Base-by-base conservation (phyloP, 2,113 vertebrate genomes). In the Leucoraja erinaceus region DNA sequence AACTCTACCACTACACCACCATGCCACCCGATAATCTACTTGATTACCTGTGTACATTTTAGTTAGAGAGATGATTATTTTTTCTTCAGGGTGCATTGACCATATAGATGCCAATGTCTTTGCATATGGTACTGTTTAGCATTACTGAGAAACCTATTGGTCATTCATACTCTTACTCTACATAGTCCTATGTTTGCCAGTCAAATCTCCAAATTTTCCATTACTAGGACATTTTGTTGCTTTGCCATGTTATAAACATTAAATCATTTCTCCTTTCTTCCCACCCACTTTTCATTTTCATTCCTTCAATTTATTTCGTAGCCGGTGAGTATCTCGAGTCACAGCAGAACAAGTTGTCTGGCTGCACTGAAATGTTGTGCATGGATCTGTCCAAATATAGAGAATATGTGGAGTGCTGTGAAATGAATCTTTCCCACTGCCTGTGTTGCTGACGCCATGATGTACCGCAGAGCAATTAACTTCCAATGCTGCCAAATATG, bases 301-400 rank as follows among this genome's bases (percentile, higher is more conserved):
- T 91, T 72, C 68, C 38, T 91, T 72, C 90, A 25, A 33, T 91
- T 72, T 91, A 91, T 91, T 91, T 91, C 90, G 72, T 72, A 91
- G 90, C 90, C 90, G 90, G 90, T 91, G 90, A 91, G 90, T 91
- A 91, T 22, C 66, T 20, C 28, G 38, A 72, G 66, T 54, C 68
- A 54, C 22, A 54, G 90, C 33, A 91, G 66, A 28, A 63, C 6
- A 63, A 18, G 68, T 25, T 31, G 38, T 22, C 20, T 74, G 66
- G 66, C 68, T 72, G 31, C 54, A 33, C 9, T 91, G 20, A 8
- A 70, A 47, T 72, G 66, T 91, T 91, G 12, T 91, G 90, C 90
- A 91, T 91, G 90, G 22, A 20, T 91, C 38, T 91, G 68, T 91
- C 63, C 66, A 91, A 72, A 91, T 91, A 74, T 91, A 91, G 90